Conservation (phyloP, 92 coral and sea anemone genomes). For the Actinostola sp. region DNA sequence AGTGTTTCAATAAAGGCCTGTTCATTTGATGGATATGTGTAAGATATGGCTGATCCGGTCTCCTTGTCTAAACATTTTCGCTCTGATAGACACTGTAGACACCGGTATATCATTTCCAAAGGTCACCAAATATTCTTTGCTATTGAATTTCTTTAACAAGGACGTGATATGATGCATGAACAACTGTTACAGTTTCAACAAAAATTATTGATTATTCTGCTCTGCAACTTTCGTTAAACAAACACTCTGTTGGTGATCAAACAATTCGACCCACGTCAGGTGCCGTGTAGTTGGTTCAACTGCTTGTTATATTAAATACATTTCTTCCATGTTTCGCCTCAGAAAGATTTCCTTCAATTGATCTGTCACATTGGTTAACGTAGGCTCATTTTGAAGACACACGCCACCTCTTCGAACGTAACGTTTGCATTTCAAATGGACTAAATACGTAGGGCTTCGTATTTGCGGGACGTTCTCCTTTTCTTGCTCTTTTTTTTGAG, state of each 20-base stretch:
- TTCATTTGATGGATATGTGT: too few relatives aligned
- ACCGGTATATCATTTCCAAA: too few relatives aligned
- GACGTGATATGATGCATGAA: too few relatives aligned
- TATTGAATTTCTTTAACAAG: too few relatives aligned
- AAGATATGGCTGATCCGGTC: too few relatives aligned
- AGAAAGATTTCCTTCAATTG: conserved; percentile 83
- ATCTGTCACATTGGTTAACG: conserved; percentile 73
- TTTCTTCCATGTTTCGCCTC: conserved; percentile 88
- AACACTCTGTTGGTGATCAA: neutral
- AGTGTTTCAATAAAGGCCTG: too few relatives aligned
- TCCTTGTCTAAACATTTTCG: too few relatives aligned
- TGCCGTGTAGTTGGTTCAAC: conserved; percentile 4
- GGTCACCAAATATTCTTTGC: too few relatives aligned
- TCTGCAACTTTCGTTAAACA: too few relatives aligned
- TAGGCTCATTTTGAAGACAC: conserved; percentile 75
- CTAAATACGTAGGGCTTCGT: conserved; percentile 59
- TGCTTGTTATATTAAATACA: conserved; percentile 74
- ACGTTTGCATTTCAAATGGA: conserved; percentile 66
- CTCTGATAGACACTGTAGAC: too few relatives aligned
- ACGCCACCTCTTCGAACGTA: conserved; percentile 74
- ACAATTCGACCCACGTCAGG: conserved; percentile 3
- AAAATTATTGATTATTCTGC: too few relatives aligned
- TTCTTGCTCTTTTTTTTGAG: conserved; percentile 29
- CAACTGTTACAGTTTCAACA: too few relatives aligned
- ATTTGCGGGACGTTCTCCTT: conserved; percentile 22